phyloP scores from a whole-genome alignment of 1,140 invertebrate species.

The Trachymyrmex cornetzi region DNA sequence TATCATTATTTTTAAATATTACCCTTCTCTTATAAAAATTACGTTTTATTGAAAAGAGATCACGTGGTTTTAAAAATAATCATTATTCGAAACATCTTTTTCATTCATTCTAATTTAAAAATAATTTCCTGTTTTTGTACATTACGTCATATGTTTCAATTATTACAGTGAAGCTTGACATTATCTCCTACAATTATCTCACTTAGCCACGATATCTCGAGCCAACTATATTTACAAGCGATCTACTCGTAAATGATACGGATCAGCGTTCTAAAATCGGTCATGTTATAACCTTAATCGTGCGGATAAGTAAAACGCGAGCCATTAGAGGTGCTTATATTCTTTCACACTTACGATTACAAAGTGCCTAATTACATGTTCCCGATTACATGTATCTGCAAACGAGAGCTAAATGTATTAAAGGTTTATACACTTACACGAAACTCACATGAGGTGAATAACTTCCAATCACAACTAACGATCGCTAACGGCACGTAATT shows the following conservation, averaged over 20 bases:
- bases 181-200: slow-evolving; percentile 55
- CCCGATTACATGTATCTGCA: background rate
- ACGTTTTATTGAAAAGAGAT: background rate
- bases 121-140: background rate
- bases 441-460: background rate
- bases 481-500: slow-evolving; percentile 2
- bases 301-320: slow-evolving; percentile 34
- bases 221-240: slow-evolving; percentile 28
- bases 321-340: background rate
- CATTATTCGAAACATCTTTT: background rate
- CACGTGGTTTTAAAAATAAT: background rate
- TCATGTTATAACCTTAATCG: slow-evolving; percentile 31
- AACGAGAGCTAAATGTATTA: background rate
- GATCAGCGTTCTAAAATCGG: slow-evolving; percentile 43
- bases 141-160: slow-evolving; percentile 23
- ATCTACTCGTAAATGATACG: slow-evolving; percentile 43
- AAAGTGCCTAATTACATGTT: slow-evolving; percentile 32
- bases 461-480: slow-evolving; percentile 14
- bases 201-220: slow-evolving; percentile 34
- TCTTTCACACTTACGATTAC: slow-evolving; percentile 17
- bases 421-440: background rate
- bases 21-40: background rate
- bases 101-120: slow-evolving; percentile 6
- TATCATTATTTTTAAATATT: background rate
- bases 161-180: slow-evolving; percentile 1